phyloP scores from a whole-genome alignment of 2,113 vertebrate genomes.

The Plectropomus leopardus region DNA sequence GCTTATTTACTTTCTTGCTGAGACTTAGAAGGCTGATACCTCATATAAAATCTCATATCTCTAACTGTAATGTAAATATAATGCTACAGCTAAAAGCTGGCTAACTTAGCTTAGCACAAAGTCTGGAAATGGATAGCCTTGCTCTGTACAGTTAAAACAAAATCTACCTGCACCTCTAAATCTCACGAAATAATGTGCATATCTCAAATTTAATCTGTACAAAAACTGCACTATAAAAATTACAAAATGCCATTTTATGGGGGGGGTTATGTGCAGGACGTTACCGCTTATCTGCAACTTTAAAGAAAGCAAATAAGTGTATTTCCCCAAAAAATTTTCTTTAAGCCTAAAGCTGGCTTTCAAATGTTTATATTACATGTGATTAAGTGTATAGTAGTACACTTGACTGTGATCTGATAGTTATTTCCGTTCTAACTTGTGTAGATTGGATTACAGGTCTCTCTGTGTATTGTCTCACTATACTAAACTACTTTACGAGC shows the following conservation, averaged over 20 bases:
- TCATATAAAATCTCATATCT: neutral
- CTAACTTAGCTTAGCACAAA: constrained; percentile 1
- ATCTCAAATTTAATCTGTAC: neutral
- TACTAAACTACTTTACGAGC: constrained; percentile 8
- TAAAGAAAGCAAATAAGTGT: constrained; percentile 11
- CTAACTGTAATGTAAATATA: neutral
- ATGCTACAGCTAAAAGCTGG: neutral
- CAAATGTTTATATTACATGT: constrained; percentile 1
- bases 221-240: neutral
- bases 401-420: constrained; percentile 13
- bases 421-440: constrained; percentile 16
- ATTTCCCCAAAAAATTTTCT: constrained; percentile 6
- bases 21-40: neutral
- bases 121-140: neutral
- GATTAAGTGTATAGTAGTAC: constrained; percentile 8
- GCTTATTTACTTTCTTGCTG: neutral
- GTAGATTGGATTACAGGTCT: constrained; percentile 14
- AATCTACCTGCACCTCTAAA: neutral
- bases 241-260: too few species aligned
- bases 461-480: constrained; percentile 32
- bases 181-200: neutral
- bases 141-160: neutral
- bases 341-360: constrained; percentile 20
- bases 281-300: neutral
- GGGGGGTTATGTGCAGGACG: neutral